Percentiles rank a stretch among this genome's conserved stretches.
Evolutionary conservation across 1,140 invertebrate genomes (phyloP).

Genomic region (Scaptomyza pallida): DNA sequence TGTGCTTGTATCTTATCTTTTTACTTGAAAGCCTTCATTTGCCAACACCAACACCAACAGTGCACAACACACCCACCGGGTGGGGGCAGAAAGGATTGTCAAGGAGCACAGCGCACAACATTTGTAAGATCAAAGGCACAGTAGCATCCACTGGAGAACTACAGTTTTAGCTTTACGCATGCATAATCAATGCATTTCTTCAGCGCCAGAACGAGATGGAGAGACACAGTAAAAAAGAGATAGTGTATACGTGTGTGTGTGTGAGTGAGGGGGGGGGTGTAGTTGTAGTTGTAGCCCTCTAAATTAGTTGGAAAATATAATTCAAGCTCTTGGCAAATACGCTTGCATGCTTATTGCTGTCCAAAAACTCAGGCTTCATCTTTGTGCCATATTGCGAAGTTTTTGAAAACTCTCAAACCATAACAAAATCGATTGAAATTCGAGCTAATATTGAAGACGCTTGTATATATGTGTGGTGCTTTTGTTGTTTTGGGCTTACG

Average conservation of each 20-base stretch:
- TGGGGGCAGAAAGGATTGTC: conserved; percentile 9
- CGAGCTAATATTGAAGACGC: not conserved
- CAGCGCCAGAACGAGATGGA: conserved; percentile 21
- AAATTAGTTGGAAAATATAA: conserved; percentile 77
- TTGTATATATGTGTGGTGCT: not conserved
- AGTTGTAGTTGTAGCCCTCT: conserved; percentile 19
- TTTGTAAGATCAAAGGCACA: conserved; percentile 46
- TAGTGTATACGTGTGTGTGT: conserved; percentile 4
- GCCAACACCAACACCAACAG: conserved; percentile 7
- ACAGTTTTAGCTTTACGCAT: conserved; percentile 75
- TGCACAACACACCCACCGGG: not conserved
- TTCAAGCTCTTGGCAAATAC: conserved; percentile 38
- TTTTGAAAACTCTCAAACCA: conserved; percentile 1
- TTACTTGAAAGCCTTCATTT: conserved; percentile 63
- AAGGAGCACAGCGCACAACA: conserved; percentile 14
- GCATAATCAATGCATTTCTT: conserved; percentile 80
- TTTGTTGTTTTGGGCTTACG: not conserved
- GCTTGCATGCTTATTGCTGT: conserved; percentile 25
- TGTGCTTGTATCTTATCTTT: conserved; percentile 73
- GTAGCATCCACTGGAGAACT: conserved; percentile 32
- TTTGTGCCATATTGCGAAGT: not conserved
- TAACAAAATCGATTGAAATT: conserved; percentile 1
- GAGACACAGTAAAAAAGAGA: conserved; percentile 3
- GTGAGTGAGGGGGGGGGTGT: not conserved
- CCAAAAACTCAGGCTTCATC: conserved; percentile 1